Base-by-base conservation (phyloP, 2,888 invertebrate species). In the Icerya purchasi region DNA sequence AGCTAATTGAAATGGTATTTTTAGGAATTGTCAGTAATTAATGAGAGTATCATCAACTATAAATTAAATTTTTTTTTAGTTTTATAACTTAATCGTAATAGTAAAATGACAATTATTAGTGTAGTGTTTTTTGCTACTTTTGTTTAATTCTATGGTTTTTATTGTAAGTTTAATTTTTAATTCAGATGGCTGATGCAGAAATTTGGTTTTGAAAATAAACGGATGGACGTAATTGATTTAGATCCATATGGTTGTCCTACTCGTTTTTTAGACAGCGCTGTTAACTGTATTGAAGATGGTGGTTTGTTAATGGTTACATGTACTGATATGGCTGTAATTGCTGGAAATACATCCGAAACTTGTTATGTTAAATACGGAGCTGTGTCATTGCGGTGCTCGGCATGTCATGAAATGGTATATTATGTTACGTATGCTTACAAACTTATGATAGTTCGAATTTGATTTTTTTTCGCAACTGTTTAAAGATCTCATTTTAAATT, bases 171-270 rank as follows among this genome's bases (percentile, higher is more conserved):
- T n/a, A n/a, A n/a, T n/a, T n/a, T n/a, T n/a, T n/a, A n/a, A n/a
- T 21, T 18, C 71, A 92, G 90, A 65, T 80, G 86, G 72, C 69
- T 90, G 1, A 91, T 94, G 91, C 86, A 90, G 68, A 76, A 81
- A 65, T 82, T 86, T 66, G 80, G 83, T 57, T 74, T 75, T 21
- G 73, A 76, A 22, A 68, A 73, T 1, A 77, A 83, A 59, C 78
- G 83, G 50, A 96, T 93, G 70, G 81, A 93, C 68, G 89, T 83
- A 0, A 82, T 99, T 57, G 98, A 99, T 72, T 73, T 99, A 61
- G 98, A 99, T 74, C 98, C 98, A 0, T 99, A 97, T 65, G 98
- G 98, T 1, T 90, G 91, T 67, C 93, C 98, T 0, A 83, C 89
- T 1, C 80, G 81, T 51, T 99, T 98, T 73, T 75, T 99, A 0